Evolutionary conservation across 2,888 invertebrate species (phyloP), one percentile per base, ranked within the genome.

Genomic region (Cryptus armator): DNA sequence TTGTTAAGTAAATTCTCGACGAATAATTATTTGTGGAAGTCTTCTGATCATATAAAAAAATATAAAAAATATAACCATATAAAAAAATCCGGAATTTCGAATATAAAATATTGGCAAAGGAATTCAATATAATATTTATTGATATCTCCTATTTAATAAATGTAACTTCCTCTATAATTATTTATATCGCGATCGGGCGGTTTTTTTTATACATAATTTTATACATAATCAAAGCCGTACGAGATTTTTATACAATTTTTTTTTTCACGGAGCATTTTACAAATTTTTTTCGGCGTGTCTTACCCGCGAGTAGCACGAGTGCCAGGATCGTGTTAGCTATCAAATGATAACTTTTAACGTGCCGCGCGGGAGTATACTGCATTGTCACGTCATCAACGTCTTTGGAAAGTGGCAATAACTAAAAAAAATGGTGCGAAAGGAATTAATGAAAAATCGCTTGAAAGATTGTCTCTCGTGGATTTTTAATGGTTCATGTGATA

Each of bases 271-370:
- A 32, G 9, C 0, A 24, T 24, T 24, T 24, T 24, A n/a, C n/a
- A n/a, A n/a, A n/a, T 24, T 24, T 24, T 24, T 24, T 24, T 24
- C 24, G 24, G 24, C 6, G 2, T 53, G 9, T 59, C 59, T 59
- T 16, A 70, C 81, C 81, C 0, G n/a, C 51, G 16, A 75, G 9
- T 0, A 81, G 16, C 9, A n/a, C 14, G 12, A 67, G 16, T 16
- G 75, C 16, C 14, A 75, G 37, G 10, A 75, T 59, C 6, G 67
- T 48, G 59, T 44, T 68, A 4, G 48, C 46, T 24, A 75, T 44
- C 0, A 62, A 19, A 37, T 48, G 32, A 6, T 14, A 67, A 37
- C 19, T 62, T 51, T 74, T 81, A 4, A 6, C n/a, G 9, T n/a
- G 62, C 29, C 46, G 67, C 14, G 43, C 3, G 3, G 67, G 24